Base-by-base conservation (phyloP, 2,113 vertebrate species). In the Passer montanus region DNA sequence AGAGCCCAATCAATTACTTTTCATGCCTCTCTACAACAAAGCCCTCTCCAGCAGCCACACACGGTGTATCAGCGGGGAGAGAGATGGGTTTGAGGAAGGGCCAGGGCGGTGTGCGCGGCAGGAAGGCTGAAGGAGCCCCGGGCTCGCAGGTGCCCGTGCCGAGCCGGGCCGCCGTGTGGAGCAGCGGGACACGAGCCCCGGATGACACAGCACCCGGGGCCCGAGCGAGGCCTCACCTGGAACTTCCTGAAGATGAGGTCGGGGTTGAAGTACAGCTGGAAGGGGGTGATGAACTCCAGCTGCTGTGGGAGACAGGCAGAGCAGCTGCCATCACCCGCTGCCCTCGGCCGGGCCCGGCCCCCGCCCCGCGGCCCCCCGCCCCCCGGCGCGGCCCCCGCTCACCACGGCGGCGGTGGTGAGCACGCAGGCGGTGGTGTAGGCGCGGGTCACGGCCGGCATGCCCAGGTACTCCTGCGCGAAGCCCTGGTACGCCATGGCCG, bases 221-320 rank as follows among this genome's bases (percentile, higher is more conserved):
- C 49, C 30, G 2, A 4, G 44, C 68, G 9, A 17, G 62, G 74
- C 68, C 97, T 98, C 95, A 99, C 99, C 98, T 99, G 99, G 91
- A 98, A 98, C 87, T 97, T 98, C 90, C 95, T 98, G 97, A 99
- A 98, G 91, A 99, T 98, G 73, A 99, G 98, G 41, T 98, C 98
- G 2, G 98, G 98, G 94, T 99, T 98, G 93, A 99, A 99, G 95
- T 98, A 98, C 15, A 99, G 98, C 97, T 99, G 98, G 87, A 99
- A 98, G 31, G 99, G 98, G 47, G 97, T 98, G 96, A 99, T 98
- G 94, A 99, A 93, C 68, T 99, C 98, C 92, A 99, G 97, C 89
- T 99, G 98, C 98, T 99, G 96, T 68, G 66, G 82, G 96, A 96
- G 79, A 91, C 86, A 93, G 46, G 50, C 39, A 75, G 24, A 91